Evolutionary conservation across 2,113 vertebrate species (phyloP).

Genomic region (Dipodomys ordii): DNA sequence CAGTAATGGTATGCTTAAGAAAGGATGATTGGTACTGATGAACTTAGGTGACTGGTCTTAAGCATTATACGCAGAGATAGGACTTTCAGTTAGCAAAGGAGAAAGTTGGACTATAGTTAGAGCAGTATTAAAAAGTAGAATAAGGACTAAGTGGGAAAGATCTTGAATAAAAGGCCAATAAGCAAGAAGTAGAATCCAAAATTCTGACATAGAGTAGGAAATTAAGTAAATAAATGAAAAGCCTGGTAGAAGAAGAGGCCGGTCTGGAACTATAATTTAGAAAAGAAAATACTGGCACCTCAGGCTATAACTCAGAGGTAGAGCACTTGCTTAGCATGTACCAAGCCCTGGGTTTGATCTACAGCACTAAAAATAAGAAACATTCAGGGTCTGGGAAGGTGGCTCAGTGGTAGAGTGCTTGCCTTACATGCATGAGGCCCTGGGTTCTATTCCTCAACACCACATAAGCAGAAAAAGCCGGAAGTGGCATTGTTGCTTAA

Average conservation of each 20-base stretch:
- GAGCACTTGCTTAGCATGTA: background rate
- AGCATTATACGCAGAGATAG: background rate
- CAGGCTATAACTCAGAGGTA: background rate
- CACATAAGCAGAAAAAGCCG: no score
- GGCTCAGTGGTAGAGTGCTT: no score
- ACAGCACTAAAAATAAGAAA: background rate
- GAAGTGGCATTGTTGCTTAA: no score
- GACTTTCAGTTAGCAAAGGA: background rate
- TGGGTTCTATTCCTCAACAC: no score
- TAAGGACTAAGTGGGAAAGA: background rate
- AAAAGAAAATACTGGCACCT: background rate
- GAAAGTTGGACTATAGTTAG: background rate
- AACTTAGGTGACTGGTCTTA: background rate
- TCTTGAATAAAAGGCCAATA: background rate
- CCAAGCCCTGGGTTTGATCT: background rate
- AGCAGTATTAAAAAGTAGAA: background rate
- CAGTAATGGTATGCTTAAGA: constrained; percentile 92
- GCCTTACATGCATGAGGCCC: no score
- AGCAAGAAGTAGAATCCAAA: background rate
- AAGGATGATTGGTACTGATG: background rate
- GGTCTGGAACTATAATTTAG: background rate
- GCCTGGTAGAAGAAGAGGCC: background rate
- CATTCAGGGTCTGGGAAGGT: no score
- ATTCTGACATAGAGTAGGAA: background rate
- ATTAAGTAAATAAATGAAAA: background rate